These are phyloP conservation scores for Drosophila melanica DNA, from an alignment of 1,140 invertebrate genomes.

Conservation along the genomic window DNA sequence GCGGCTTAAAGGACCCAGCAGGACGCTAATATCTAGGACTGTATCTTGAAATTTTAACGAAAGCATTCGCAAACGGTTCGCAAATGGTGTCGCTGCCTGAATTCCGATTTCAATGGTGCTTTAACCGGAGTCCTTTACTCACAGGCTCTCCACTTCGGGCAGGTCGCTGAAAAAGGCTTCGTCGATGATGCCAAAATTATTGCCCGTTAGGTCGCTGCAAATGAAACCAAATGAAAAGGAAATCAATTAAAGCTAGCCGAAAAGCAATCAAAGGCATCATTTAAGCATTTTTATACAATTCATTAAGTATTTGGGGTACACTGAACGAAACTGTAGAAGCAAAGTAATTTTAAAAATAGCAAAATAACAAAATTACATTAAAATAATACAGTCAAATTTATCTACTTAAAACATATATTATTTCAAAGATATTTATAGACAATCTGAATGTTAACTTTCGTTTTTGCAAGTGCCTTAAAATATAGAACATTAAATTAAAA, in stretches of 20 bases:
- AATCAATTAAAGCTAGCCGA: background rate
- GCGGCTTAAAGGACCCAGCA: slow-evolving; percentile 15
- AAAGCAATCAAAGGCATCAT: slow-evolving; percentile 2
- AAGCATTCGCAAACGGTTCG: slow-evolving; percentile 16
- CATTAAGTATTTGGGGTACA: background rate
- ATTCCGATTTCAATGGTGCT: slow-evolving; percentile 55
- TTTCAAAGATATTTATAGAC: no score
- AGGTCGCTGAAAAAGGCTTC: slow-evolving; percentile 61
- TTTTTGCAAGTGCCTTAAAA: no score
- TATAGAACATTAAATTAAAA: no score
- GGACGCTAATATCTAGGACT: slow-evolving; percentile 14
- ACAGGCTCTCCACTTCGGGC: slow-evolving; percentile 75
- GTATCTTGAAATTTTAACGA: slow-evolving; percentile 14
- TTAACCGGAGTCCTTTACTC: slow-evolving; percentile 40
- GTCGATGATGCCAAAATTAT: slow-evolving; percentile 66
- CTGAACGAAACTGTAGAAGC: background rate
- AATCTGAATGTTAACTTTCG: no score
- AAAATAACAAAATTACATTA: no score
- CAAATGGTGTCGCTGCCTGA: slow-evolving; percentile 26
- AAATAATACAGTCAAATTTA: no score
- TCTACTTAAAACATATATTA: no score
- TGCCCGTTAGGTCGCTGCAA: slow-evolving; percentile 77
- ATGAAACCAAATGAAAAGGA: background rate
- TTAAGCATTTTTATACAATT: background rate
- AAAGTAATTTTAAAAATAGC: no score